Evolutionary conservation across 2,888 invertebrate genomes (phyloP), one percentile per base, ranked within the genome.

Genomic region (Asteroscopus sphinx): DNA sequence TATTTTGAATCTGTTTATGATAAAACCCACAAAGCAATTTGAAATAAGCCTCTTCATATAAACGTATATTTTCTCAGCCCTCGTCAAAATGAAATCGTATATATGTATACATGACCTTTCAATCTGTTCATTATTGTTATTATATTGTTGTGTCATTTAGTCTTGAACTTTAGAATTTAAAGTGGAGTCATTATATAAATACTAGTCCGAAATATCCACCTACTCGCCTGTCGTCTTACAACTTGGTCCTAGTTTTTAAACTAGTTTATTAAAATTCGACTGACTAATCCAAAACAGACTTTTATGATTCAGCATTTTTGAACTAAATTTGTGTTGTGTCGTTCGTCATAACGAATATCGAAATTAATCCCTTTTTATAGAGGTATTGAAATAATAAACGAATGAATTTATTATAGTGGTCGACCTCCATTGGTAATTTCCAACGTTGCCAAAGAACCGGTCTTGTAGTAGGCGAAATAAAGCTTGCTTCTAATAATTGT

Each of bases 361-460:
- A 54, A 54, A 57, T 33, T 30, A 48, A 55, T 56, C 32, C 55
- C 57, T 54, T 52, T 6, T 49, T 35, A 45, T 13, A 42, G 32
- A 45, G 7, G 11, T 60, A 63, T 52, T 40, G 37, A 57, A 66
- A 66, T 69, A 37, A 46, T 57, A 53, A 63, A 58, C 39, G 46
- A 70, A 67, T 76, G 61, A 68, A 75, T 78, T 70, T 67, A 68
- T 48, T 58, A 76, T 75, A 63, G 73, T 61, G 66, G 76, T 76
- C 77, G 82, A 77, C 87, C 86, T 86, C 82, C 76, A 70, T 64
- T 63, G 68, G 68, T 79, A 82, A 83, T 82, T 78, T 76, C 54
- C 73, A 76, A 69, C 71, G 82, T 88, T 85, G 81, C 83, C 72
- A 85, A 84, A 81, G 62, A 83, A 86, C 85, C 81, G 78, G 83